Conservation (phyloP, 2,888 invertebrate genomes). For the Odontothrips loti region DNA sequence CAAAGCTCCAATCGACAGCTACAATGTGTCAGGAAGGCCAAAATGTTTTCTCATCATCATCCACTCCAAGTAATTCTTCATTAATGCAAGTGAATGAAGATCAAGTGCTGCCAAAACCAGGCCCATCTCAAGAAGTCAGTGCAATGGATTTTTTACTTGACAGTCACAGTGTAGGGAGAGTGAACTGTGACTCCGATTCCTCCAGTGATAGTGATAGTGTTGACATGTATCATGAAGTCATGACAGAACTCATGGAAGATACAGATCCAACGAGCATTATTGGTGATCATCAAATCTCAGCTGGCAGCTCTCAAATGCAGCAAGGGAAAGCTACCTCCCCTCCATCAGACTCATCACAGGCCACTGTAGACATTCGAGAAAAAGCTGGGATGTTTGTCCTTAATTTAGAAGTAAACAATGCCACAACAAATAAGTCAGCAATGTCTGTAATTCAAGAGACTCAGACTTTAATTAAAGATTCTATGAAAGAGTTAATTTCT, state of each 20-base stretch:
- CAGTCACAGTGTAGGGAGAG: not conserved
- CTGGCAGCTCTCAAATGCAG: not conserved
- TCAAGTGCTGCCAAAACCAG: not conserved
- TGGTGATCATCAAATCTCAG: not conserved
- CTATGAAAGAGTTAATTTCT: not conserved
- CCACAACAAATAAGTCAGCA: not conserved
- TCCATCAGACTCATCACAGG: not conserved
- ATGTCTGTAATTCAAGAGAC: not conserved
- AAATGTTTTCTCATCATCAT: not conserved
- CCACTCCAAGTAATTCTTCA: not conserved
- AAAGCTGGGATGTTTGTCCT: not conserved
- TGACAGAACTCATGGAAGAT: not conserved
- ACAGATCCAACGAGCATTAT: not conserved
- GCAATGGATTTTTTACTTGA: not conserved
- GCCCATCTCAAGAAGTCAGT: not conserved
- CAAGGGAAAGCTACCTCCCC: not conserved
- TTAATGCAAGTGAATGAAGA: not conserved
- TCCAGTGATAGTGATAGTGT: too few relatives aligned
- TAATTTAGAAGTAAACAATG: not conserved
- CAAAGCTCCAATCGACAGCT: too few relatives aligned
- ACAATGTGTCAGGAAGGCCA: too few relatives aligned
- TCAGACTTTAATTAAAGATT: not conserved
- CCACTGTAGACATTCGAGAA: not conserved
- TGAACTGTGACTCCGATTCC: too few relatives aligned
- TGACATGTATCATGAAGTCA: too few relatives aligned